These are phyloP conservation scores for Clostera curtula DNA, from an alignment of 2,888 invertebrate species.

Conservation along the genomic window DNA sequence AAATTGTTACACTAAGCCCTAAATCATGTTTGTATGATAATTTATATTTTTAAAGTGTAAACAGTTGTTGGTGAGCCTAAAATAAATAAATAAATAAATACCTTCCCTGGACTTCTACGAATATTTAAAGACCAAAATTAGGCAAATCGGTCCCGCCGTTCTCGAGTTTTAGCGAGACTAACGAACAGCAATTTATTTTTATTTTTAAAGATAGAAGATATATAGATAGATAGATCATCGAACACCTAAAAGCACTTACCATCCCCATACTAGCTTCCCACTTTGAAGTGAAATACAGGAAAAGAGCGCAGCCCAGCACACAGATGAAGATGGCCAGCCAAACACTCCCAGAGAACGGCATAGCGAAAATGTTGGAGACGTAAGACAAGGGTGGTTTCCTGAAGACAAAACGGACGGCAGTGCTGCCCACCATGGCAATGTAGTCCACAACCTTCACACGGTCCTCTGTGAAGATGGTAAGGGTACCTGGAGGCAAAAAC, in stretches of 20 bases:
- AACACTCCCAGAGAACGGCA: slow-evolving; percentile 77
- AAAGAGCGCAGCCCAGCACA: slow-evolving; percentile 54
- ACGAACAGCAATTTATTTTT: no score
- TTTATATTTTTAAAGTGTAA: no score
- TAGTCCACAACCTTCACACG: slow-evolving; percentile 65
- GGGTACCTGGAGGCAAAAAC: slow-evolving; percentile 38
- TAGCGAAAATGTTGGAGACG: slow-evolving; percentile 78
- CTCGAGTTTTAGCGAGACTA: no score
- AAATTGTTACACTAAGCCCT: no score
- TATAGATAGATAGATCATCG: background rate
- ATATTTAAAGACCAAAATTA: no score
- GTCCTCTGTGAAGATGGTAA: slow-evolving; percentile 58
- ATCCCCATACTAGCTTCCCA: slow-evolving; percentile 60
- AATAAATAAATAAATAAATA: no score
- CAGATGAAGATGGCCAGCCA: slow-evolving; percentile 76
- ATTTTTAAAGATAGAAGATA: no score
- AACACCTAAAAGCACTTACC: slow-evolving; percentile 38
- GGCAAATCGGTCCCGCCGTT: no score
- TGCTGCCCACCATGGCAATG: slow-evolving; percentile 70
- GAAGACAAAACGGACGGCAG: slow-evolving; percentile 76
- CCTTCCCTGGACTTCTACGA: no score
- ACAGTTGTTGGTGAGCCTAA: no score
- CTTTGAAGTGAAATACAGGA: slow-evolving; percentile 63
- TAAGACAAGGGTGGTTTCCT: slow-evolving; percentile 79
- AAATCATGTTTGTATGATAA: no score